phyloP scores from a whole-genome alignment of 2,888 invertebrate species.

The Liposcelis brunnea region DNA sequence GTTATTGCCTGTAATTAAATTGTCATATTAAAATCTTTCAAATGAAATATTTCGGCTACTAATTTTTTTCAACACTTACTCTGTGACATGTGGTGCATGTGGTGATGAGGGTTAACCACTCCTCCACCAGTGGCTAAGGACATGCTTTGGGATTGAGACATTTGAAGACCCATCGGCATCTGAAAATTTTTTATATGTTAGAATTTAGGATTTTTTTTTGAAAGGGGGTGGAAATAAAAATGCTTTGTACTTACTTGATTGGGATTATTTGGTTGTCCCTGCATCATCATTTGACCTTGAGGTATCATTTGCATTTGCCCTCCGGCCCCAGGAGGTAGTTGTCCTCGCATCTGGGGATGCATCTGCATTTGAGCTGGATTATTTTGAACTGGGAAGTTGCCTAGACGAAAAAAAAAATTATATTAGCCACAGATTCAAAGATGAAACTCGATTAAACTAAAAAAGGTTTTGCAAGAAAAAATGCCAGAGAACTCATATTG shows the following conservation, averaged over 20 bases:
- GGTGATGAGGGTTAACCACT: constrained; percentile 21
- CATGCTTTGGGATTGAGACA: constrained; percentile 26
- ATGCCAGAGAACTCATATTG: no score
- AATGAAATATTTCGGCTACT: neutral
- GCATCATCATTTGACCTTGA: constrained; percentile 32
- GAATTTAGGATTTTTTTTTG: neutral
- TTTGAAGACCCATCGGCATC: constrained; percentile 35
- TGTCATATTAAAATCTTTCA: constrained; percentile 17
- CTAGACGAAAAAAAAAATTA: no score
- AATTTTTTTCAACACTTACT: neutral
- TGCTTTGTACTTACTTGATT: constrained; percentile 20
- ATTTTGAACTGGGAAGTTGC: constrained; percentile 10
- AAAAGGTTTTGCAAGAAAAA: no score
- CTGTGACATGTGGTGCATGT: constrained; percentile 24
- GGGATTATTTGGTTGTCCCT: constrained; percentile 30
- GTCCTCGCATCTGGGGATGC: constrained; percentile 14
- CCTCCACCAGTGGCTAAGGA: constrained; percentile 15
- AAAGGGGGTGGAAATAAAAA: neutral
- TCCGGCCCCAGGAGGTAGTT: constrained; percentile 17
- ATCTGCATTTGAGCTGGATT: constrained; percentile 13
- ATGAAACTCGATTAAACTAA: no score
- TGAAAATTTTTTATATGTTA: constrained; percentile 19
- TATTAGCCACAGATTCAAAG: no score
- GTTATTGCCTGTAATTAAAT: constrained; percentile 25
- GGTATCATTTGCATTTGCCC: constrained; percentile 33